phyloP scores from a whole-genome alignment of 1,140 invertebrate species.

The Cylas formicarius region DNA sequence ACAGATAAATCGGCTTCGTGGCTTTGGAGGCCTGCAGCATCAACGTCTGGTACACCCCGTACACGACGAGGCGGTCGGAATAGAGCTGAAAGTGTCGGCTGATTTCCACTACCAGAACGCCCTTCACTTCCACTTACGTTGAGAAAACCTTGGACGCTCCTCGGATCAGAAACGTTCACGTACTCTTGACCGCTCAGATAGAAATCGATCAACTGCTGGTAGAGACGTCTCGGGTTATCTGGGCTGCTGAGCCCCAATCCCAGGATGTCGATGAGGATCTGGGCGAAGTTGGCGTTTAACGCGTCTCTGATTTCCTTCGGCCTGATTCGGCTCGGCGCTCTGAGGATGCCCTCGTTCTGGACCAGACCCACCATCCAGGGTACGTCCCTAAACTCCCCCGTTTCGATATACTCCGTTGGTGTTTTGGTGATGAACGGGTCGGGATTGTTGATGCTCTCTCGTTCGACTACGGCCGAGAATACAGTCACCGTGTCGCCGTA shows the following conservation, averaged over 20 bases:
- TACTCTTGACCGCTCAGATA: slow-evolving; percentile 23
- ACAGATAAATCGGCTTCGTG: slow-evolving; percentile 23
- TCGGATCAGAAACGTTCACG: slow-evolving; percentile 19
- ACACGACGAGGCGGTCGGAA: slow-evolving; percentile 27
- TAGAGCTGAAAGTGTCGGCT: slow-evolving; percentile 24
- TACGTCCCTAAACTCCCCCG: slow-evolving; percentile 47
- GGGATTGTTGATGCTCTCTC: slow-evolving; percentile 44
- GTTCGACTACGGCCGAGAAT: slow-evolving; percentile 43
- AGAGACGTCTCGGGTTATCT: slow-evolving; percentile 5
- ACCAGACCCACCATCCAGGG: slow-evolving; percentile 61
- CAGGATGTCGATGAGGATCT: slow-evolving; percentile 7
- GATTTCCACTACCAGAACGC: not conserved
- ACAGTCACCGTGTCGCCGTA: slow-evolving; percentile 18
- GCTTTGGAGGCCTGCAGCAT: slow-evolving; percentile 18
- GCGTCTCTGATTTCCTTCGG: not conserved
- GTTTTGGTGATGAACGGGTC: slow-evolving; percentile 56
- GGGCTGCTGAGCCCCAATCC: slow-evolving; percentile 16
- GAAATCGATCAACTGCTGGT: slow-evolving; percentile 21
- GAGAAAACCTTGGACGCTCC: slow-evolving; percentile 26
- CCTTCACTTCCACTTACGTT: slow-evolving; percentile 22
- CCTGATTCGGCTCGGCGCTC: slow-evolving; percentile 44
- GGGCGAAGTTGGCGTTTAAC: slow-evolving; percentile 23
- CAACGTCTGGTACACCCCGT: slow-evolving; percentile 26
- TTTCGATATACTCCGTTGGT: slow-evolving; percentile 43
- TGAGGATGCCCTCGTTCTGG: slow-evolving; percentile 57